Evolutionary conservation across 2,888 invertebrate genomes (phyloP).

Genomic region (Caenorhabditis sp.): DNA sequence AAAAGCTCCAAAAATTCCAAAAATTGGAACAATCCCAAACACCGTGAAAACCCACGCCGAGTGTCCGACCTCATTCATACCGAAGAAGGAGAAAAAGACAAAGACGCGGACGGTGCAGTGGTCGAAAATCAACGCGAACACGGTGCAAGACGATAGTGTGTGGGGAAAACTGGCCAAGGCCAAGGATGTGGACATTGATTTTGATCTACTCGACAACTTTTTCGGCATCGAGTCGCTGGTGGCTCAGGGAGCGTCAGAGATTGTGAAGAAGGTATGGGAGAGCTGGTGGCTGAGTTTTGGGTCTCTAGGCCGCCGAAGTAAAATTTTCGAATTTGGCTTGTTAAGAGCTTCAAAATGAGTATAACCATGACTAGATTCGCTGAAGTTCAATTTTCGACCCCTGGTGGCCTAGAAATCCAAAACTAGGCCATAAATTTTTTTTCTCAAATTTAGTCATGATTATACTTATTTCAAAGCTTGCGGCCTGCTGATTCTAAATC

Average conservation of each 20-base stretch:
- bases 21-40: not conserved
- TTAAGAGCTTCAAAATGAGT: too few relatives aligned
- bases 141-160: constrained; percentile 49
- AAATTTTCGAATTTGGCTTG: too few relatives aligned
- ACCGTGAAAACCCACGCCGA: constrained; percentile 10
- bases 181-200: constrained; percentile 48
- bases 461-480: too few relatives aligned
- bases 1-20: not conserved
- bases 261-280: constrained; percentile 34
- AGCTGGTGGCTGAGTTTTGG: too few relatives aligned
- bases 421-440: too few relatives aligned
- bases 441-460: too few relatives aligned
- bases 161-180: constrained; percentile 57
- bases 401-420: too few relatives aligned
- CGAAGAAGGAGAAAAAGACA: constrained; percentile 65
- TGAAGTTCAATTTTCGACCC: too few relatives aligned
- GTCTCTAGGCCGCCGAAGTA: too few relatives aligned
- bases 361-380: too few relatives aligned
- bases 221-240: constrained; percentile 54
- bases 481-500: too few relatives aligned
- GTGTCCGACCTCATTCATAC: constrained; percentile 65
- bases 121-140: constrained; percentile 61
- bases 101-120: constrained; percentile 69
- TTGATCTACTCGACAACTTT: constrained; percentile 60
- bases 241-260: constrained; percentile 1